Evolutionary conservation across 2,888 invertebrate genomes (phyloP), one percentile per base, ranked within the genome.

Genomic region (Hanleya hanleyi): DNA sequence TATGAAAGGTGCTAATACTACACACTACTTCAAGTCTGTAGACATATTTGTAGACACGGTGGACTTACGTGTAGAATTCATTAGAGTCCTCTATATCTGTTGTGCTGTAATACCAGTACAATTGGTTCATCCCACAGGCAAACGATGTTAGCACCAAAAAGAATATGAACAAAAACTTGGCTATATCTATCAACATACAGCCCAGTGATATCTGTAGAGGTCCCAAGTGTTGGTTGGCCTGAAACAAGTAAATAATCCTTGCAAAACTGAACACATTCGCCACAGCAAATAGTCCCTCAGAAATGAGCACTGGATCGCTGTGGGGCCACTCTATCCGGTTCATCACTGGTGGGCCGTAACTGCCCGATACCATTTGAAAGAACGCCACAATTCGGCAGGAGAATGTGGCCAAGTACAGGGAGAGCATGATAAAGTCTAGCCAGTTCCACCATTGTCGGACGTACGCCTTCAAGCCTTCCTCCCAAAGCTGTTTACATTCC

Each of bases 111-210:
- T 92, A 92, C 90, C 91, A 92, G 75, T 91, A 90, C 12, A 92
- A 85, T 89, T 97, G 97, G 91, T 97, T 97, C 82, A 97, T 92
- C 12, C 92, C 92, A 77, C 92, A 92, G 5, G 91, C 91, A 81
- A 92, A 92, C 4, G 91, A 91, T n/a, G 90, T 90, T 71, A 92
- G 86, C 67, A 92, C 91, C 32, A 92, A 87, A 77, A 91, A 90
- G 79, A 92, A 92, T 69, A 92, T 92, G 84, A 92, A 91, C 78
- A 91, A 87, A 81, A 92, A 92, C 83, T 92, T 92, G 74, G 91
- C 92, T 71, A 92, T 92, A 81, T 92, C 92, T 37, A 93, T 92
- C 37, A 92, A 88, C 92, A 92, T 92, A 78, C 92, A 92, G 9
- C 92, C 92, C 0, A 90, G 85, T 0, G 91, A 91, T 65, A 92